A percentile compares a stretch with the other conserved stretches of the same genome.
These are phyloP conservation scores for Larimichthys crocea DNA, from an alignment of 2,113 vertebrate species.

Conservation along the genomic window DNA sequence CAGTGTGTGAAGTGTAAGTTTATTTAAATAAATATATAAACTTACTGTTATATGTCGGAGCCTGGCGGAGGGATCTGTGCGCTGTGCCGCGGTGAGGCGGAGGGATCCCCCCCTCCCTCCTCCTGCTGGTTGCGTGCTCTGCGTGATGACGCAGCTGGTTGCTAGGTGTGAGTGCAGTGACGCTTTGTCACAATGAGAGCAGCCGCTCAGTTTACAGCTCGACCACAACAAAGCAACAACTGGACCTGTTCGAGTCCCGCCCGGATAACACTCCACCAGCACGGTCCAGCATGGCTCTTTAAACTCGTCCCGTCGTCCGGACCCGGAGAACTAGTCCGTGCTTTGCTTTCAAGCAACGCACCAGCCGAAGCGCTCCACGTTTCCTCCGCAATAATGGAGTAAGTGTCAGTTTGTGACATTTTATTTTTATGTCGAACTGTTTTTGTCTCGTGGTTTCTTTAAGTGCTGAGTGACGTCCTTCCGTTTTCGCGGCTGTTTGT, in stretches of 20 bases:
- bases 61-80: conserved; percentile 11
- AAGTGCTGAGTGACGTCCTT: too few species aligned
- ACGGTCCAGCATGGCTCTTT: conserved; percentile 80
- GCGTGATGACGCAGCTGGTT: conserved; percentile 84
- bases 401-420: conserved; percentile 71
- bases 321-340: conserved; percentile 76
- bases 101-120: conserved; percentile 28
- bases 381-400: conserved; percentile 86
- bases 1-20: too few species aligned
- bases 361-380: conserved; percentile 77
- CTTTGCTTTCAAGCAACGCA: conserved; percentile 87
- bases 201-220: conserved; percentile 82
- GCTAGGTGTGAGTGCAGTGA: conserved; percentile 87
- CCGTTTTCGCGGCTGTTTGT: too few species aligned
- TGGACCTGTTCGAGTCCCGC: conserved; percentile 8
- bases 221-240: conserved; percentile 84
- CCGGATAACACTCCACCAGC: too few species aligned
- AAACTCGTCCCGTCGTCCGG: conserved; percentile 61
- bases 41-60: background rate
- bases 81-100: conserved; percentile 50
- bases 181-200: conserved; percentile 79
- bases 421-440: too few species aligned
- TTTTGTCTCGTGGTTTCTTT: too few species aligned
- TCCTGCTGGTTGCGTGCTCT: too few species aligned
- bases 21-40: too few species aligned